phyloP scores from a whole-genome alignment of 2,888 invertebrate species.

The Epinotia nisella region DNA sequence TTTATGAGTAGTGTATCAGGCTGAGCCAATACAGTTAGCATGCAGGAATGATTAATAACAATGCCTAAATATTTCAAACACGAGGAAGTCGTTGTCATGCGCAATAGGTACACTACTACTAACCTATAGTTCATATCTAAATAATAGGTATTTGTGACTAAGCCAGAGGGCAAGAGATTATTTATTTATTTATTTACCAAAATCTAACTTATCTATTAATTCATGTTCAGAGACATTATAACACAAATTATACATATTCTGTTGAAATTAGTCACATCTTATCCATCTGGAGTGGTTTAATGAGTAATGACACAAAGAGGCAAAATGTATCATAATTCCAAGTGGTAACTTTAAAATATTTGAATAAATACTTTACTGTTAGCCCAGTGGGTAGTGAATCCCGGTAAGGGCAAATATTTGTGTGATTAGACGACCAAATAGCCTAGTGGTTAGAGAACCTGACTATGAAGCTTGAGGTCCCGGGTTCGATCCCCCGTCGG shows the following conservation, averaged over 20 bases:
- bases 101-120: neutral
- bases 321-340: too few relatives aligned
- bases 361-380: too few relatives aligned
- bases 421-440: too few relatives aligned
- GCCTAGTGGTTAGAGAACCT: too few relatives aligned
- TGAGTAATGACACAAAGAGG: too few relatives aligned
- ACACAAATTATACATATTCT: neutral
- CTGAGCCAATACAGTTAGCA: neutral
- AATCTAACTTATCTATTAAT: neutral
- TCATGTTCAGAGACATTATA: neutral
- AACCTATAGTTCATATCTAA: constrained; percentile 8
- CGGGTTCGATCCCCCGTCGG: too few relatives aligned
- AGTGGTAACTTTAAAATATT: too few relatives aligned
- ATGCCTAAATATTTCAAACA: constrained; percentile 15
- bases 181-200: neutral
- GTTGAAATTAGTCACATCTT: too few relatives aligned
- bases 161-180: neutral
- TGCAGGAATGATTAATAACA: constrained; percentile 18
- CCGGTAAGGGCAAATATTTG: too few relatives aligned
- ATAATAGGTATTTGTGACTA: constrained; percentile 3
- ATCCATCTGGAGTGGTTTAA: too few relatives aligned
- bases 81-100: constrained; percentile 1
- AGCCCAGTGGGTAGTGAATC: too few relatives aligned
- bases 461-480: too few relatives aligned
- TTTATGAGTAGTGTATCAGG: neutral